A percentile compares a stretch with the other conserved stretches of the same genome.
Evolutionary conservation across 2,113 vertebrate species (phyloP).

Genomic region (Actenoides hombroni): DNA sequence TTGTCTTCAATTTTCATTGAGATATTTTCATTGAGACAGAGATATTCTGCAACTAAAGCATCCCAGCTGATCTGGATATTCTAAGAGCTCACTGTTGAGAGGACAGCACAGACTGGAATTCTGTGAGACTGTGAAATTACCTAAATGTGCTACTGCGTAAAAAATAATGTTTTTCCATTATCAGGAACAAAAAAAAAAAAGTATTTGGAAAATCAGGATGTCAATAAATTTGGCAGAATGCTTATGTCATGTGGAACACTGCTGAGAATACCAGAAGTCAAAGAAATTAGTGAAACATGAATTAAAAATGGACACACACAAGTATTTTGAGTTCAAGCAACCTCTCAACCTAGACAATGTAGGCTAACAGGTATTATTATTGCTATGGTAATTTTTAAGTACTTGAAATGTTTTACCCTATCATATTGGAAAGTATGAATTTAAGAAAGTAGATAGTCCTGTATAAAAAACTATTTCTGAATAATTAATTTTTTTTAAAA

Average conservation of each 20-base stretch:
- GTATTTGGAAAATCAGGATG: background rate
- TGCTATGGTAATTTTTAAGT: background rate
- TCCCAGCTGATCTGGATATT: background rate
- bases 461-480: background rate
- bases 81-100: background rate
- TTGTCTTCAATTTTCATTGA: background rate
- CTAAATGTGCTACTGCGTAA: background rate
- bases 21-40: background rate
- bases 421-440: background rate
- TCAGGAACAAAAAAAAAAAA: background rate
- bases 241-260: accelerated
- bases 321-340: background rate
- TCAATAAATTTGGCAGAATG: background rate
- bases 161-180: background rate
- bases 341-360: background rate
- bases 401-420: background rate
- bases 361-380: background rate
- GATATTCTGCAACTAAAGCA: background rate
- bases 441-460: background rate
- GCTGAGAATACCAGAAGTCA: background rate
- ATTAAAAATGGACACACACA: background rate
- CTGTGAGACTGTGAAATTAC: background rate
- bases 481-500: background rate
- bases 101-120: background rate
- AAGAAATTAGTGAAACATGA: background rate